These are phyloP conservation scores for Stenotaenia linearis DNA, from an alignment of 2,888 invertebrate species.

Conservation along the genomic window DNA sequence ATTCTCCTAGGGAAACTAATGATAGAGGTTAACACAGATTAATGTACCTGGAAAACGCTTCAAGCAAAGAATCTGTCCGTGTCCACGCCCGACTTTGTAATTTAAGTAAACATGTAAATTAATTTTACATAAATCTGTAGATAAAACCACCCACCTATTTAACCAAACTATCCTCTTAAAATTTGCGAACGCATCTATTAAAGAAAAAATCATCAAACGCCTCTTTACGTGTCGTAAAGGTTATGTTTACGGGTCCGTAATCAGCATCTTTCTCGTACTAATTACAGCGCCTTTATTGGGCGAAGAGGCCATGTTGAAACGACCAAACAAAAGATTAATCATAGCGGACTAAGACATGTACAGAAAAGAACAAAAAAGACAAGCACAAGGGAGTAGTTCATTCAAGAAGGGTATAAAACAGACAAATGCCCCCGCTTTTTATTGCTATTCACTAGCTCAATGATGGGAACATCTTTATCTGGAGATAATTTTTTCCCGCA, in stretches of 20 bases:
- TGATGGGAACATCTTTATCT: not conserved
- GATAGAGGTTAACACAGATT: slow-evolving; percentile 5
- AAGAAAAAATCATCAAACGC: not conserved
- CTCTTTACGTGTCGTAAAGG: not conserved
- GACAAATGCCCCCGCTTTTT: slow-evolving; percentile 4
- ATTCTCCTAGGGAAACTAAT: not conserved
- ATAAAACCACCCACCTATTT: slow-evolving; percentile 4
- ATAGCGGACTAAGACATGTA: slow-evolving; percentile 6
- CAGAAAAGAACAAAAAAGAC: not conserved
- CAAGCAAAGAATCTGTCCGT: not conserved
- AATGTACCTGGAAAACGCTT: slow-evolving; percentile 1
- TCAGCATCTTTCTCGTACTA: slow-evolving; percentile 20
- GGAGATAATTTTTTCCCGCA: not conserved
- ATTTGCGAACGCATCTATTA: not conserved
- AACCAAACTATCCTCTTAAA: not conserved
- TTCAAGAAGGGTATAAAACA: slow-evolving; percentile 24
- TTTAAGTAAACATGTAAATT: slow-evolving; percentile 16
- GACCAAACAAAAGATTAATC: slow-evolving; percentile 24
- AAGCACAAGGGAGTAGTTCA: slow-evolving; percentile 20
- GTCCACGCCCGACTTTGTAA: not conserved
- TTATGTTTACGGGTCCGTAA: slow-evolving; percentile 17
- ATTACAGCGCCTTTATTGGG: slow-evolving; percentile 20
- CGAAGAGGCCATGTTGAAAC: slow-evolving; percentile 19
- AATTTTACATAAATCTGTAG: not conserved
- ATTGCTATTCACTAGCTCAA: slow-evolving; percentile 8